Percentiles rank a stretch among this genome's conserved stretches.
Evolutionary conservation across 2,797 vertebrate species (phyloP).

Genomic region (Myotis daubentonii): DNA sequence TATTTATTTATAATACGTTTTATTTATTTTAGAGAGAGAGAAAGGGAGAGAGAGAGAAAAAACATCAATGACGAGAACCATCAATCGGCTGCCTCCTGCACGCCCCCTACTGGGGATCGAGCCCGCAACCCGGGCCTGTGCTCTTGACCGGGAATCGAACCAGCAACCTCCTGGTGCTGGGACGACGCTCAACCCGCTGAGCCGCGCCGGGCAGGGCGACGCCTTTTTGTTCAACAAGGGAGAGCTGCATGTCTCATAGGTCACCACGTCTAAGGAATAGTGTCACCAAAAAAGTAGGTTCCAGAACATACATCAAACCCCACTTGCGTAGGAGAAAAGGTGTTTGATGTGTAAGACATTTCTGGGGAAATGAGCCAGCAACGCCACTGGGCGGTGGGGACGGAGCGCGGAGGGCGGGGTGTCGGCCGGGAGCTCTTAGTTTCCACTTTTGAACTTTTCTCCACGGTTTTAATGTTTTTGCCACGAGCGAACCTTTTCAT

Average conservation of each 20-base stretch:
- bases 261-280: background rate
- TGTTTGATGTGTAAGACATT: background rate
- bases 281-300: background rate
- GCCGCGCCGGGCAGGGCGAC: too few relatives aligned
- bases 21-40: background rate
- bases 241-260: background rate
- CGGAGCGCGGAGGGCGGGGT: fast-evolving
- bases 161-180: too few relatives aligned
- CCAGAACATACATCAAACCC: background rate
- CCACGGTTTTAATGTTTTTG: background rate
- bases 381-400: background rate
- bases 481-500: background rate
- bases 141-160: background rate
- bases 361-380: background rate
- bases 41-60: background rate
- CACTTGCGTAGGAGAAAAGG: background rate
- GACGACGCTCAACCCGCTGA: too few relatives aligned
- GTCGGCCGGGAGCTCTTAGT: background rate
- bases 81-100: background rate
- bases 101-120: too few relatives aligned
- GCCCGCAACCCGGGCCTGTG: background rate
- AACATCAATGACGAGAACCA: background rate
- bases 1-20: background rate
- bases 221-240: background rate
- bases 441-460: background rate